phyloP scores from a whole-genome alignment of 2,888 invertebrate genomes.

The Hypercompe scribonia region DNA sequence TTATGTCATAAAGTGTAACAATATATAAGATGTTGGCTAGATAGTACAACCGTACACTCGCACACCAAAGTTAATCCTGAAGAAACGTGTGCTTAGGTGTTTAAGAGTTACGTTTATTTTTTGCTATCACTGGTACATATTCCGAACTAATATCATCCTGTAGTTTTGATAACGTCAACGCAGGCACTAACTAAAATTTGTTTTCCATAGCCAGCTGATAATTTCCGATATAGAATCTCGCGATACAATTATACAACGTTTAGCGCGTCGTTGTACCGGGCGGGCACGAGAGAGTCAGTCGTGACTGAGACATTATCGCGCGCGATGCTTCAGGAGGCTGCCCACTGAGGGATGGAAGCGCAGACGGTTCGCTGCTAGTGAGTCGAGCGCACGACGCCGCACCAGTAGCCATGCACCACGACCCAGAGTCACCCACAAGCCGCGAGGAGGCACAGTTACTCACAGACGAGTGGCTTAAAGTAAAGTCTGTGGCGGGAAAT shows the following conservation, averaged over 20 bases:
- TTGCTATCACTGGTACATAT: neutral
- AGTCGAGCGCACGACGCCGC: constrained; percentile 74
- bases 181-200: constrained; percentile 76
- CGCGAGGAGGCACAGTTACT: constrained; percentile 83
- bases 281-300: constrained; percentile 76
- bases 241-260: constrained; percentile 84
- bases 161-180: constrained; percentile 68
- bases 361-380: constrained; percentile 69
- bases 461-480: constrained; percentile 83
- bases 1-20: constrained; percentile 45
- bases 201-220: constrained; percentile 82
- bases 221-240: constrained; percentile 83
- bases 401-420: constrained; percentile 75
- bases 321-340: constrained; percentile 82
- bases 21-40: constrained; percentile 39
- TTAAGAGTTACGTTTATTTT: neutral
- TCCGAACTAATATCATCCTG: constrained; percentile 63
- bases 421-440: constrained; percentile 82
- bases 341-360: constrained; percentile 74
- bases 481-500: constrained; percentile 75
- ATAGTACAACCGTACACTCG: constrained; percentile 20
- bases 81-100: constrained; percentile 9
- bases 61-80: constrained; percentile 24
- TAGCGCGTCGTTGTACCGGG: constrained; percentile 76
- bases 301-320: constrained; percentile 85